phyloP scores from a whole-genome alignment of 2,888 invertebrate genomes.

The Neoaliturus tenellus region DNA sequence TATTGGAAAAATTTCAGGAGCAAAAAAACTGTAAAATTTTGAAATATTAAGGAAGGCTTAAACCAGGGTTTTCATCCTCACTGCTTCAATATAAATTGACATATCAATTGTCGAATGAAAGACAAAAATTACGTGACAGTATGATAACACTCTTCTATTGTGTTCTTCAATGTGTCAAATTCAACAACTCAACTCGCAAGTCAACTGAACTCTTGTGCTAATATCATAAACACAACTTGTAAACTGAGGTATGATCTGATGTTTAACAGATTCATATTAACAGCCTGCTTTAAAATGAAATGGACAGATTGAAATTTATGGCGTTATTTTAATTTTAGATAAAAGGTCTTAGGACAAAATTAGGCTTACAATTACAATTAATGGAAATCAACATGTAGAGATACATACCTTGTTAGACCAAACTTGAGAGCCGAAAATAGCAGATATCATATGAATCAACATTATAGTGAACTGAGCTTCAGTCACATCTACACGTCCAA shows the following conservation, averaged over 20 bases:
- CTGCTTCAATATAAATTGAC: not conserved
- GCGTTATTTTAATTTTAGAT: too few species aligned
- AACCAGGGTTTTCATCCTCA: not conserved
- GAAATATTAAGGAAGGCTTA: not conserved
- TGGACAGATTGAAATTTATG: too few species aligned
- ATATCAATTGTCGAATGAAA: not conserved
- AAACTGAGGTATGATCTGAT: not conserved
- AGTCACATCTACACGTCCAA: slow-evolving; percentile 97
- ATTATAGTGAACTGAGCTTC: slow-evolving; percentile 98
- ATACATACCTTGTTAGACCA: slow-evolving; percentile 85
- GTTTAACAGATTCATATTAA: too few species aligned
- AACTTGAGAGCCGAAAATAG: slow-evolving; percentile 89
- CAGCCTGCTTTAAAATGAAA: too few species aligned
- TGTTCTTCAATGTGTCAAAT: too few species aligned
- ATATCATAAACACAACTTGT: not conserved
- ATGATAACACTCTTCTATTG: slow-evolving; percentile 61
- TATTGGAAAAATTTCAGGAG: too few species aligned
- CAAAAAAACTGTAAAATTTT: too few species aligned
- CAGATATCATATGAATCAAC: slow-evolving; percentile 89
- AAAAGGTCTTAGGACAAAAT: too few species aligned
- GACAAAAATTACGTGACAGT: not conserved
- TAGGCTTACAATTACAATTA: too few species aligned
- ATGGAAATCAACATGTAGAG: not conserved
- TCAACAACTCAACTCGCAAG: too few species aligned
- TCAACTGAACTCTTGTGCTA: not conserved